Evolutionary conservation across 2,888 invertebrate genomes (phyloP), one percentile per base, ranked within the genome.

Genomic region (Chloromyia formosa): DNA sequence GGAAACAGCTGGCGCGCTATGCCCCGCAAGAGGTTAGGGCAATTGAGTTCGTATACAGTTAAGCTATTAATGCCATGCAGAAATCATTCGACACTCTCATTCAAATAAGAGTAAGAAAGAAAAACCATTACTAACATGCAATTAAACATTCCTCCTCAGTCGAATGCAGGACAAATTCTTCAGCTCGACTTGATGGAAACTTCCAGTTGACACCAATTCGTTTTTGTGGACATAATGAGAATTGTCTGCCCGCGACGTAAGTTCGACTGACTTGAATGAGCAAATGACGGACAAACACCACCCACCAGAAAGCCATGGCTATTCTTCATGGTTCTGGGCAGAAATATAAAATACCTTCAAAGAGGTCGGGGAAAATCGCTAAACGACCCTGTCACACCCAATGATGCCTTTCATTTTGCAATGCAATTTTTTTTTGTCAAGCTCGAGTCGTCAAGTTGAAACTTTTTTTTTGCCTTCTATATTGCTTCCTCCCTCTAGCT

Each of bases 301-400:
- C 49, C 12, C 12, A 1, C 2, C 14, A 49, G 16, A 7, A 49
- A 7, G 49, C 3, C 49, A 3, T 35, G 27, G 2, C 27, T 4
- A 4, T 35, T 7, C 3, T 35, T 7, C 27, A 35, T 4, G 27
- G 2, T 35, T 35, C 27, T 35, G 27, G 5, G 4, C 62, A 18
- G 16, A 10, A 62, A 40, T 16, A 40, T 40, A 62, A 62, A 40
- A 62, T 35, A 40, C 62, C 16, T 35, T 40, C 40, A 16, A n/a
- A 35, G 40, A 40, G 62, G 62, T 61, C 18, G 62, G n/a, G 62
- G 16, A 3, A 23, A 60, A 62, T 62, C 40, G 40, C 16, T 62
- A 40, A 35, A 14, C 27, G 40, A 40, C 62, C 9, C 62, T 40
- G 62, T 62, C 62, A 62, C 49, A 49, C 40, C 62, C 40, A 40